Evolutionary conservation across 2,797 vertebrate genomes (phyloP), one percentile per base, ranked within the genome.

Genomic region (Ptychobarbus kaznakovi): DNA sequence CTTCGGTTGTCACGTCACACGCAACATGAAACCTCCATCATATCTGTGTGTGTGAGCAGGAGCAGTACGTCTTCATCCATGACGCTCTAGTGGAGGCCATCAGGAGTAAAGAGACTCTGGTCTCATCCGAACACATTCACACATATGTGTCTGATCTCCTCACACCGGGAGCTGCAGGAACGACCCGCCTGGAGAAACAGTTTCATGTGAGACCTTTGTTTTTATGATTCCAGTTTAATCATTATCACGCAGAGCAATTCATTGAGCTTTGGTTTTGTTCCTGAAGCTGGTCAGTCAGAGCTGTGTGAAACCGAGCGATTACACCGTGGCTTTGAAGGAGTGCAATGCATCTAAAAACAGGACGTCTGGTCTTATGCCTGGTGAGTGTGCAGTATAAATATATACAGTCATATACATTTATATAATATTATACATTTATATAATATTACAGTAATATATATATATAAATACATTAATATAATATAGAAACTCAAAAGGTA

Each of bases 61-160:
- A 99, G 86, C 98, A 99, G 86, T 99, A 99, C 11, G 92, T 99
- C 76, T 99, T 99, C 92, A 98, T 98, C 94, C 98, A 99, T 0
- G 97, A 99, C 44, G 95, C 96, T 1, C 58, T 99, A 90, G 97
- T 98, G 0, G 98, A 99, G 92, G 97, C 97, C 0, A 96, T 99
- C 90, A 93, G 97, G 86, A 96, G 97, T 91, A 96, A 96, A 80
- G 96, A 98, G 93, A 99, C 98, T 1, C 96, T 95, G n/a, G 96
- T 99, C 70, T 93, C 93, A 0, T 97, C 97, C 65, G 95, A 93
- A 90, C 95, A 96, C 84, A 97, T 99, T 66, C 97, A 99, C 81
- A 92, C 94, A 79, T 99, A 99, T 0, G 97, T 99, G 58, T 98
- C 98, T 32, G 93, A 95, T 84, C 96, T 99, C 80, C 94, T 99